These are phyloP conservation scores for Pontoporia blainvillei DNA, from an alignment of 2,113 vertebrate species.

Conservation along the genomic window DNA sequence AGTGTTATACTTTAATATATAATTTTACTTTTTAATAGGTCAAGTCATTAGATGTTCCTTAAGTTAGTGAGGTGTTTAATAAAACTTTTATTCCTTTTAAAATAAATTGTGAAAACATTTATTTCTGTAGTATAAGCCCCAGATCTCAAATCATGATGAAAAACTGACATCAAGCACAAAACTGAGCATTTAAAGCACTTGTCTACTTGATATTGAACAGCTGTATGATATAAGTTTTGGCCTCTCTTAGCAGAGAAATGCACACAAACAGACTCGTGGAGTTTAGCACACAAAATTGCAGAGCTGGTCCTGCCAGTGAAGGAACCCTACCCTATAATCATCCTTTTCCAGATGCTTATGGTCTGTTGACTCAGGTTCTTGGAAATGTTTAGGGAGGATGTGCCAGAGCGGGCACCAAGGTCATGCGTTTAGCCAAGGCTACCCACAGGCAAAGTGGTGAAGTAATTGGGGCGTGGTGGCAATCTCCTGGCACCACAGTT, in stretches of 20 bases:
- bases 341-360: background rate
- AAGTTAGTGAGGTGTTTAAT: background rate
- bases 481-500: background rate
- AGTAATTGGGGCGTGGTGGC: background rate
- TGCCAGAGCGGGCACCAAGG: background rate
- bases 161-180: background rate
- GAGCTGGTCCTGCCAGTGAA: background rate
- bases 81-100: background rate
- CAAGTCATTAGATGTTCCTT: background rate
- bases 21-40: background rate
- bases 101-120: background rate
- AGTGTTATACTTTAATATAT: background rate
- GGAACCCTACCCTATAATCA: background rate
- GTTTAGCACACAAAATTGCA: background rate
- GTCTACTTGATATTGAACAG: background rate
- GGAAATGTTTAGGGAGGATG: background rate
- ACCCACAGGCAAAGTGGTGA: background rate
- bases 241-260: background rate
- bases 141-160: background rate
- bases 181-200: background rate
- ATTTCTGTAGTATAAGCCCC: background rate
- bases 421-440: background rate
- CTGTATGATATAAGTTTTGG: background rate
- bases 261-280: too few relatives aligned
- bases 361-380: background rate